phyloP scores from a whole-genome alignment of 2,113 vertebrate genomes.

The Electrona antarctica region DNA sequence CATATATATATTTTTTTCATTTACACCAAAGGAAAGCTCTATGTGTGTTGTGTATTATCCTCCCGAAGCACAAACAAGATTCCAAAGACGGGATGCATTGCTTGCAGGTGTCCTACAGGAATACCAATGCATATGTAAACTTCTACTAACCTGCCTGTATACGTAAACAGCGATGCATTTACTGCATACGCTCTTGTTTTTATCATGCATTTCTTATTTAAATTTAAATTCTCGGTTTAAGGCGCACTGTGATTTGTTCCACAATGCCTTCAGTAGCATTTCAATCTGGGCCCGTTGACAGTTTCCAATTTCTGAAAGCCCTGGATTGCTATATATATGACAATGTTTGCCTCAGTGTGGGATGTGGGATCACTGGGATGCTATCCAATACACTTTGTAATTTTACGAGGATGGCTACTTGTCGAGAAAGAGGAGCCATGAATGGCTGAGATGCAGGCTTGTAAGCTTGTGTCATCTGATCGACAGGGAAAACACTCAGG shows the following conservation, averaged over 20 bases:
- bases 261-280: conserved; percentile 2
- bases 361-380: not conserved
- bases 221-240: not conserved
- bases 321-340: conserved; percentile 5
- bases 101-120: conserved; percentile 6
- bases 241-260: not conserved
- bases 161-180: not conserved
- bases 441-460: not conserved
- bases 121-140: conserved; percentile 7
- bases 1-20: conserved; percentile 20
- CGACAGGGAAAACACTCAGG: too few species aligned
- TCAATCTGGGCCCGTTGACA: conserved; percentile 6
- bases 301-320: not conserved
- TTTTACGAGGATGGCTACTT: conserved; percentile 11
- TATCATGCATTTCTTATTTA: conserved; percentile 3
- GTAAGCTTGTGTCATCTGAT: too few species aligned
- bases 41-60: conserved; percentile 1
- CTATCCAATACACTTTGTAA: not conserved
- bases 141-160: conserved; percentile 12
- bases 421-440: not conserved
- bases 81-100: conserved; percentile 2
- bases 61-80: conserved; percentile 12
- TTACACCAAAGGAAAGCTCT: not conserved
- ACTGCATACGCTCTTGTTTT: conserved; percentile 2
- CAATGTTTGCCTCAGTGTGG: conserved; percentile 3